phyloP scores from a whole-genome alignment of 1,140 invertebrate species.

The Drosophila sp. region DNA sequence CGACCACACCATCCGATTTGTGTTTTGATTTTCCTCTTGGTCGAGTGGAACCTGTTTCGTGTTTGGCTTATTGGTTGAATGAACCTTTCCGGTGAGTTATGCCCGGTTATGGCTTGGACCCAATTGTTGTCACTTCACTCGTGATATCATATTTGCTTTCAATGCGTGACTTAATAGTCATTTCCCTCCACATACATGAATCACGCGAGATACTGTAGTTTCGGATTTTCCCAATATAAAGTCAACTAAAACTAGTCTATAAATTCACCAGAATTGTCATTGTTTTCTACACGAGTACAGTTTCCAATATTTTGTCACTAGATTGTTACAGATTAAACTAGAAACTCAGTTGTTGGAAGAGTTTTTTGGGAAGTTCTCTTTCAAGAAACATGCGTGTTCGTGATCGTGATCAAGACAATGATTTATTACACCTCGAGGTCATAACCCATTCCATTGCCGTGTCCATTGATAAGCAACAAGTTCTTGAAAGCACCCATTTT shows the following conservation, averaged over 20 bases:
- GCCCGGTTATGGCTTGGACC: slow-evolving; percentile 12
- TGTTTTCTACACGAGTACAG: background rate
- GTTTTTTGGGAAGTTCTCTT: background rate
- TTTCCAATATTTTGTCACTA: background rate
- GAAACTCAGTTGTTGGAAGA: background rate
- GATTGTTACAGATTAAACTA: no score
- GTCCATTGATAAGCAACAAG: slow-evolving; percentile 7
- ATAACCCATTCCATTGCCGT: slow-evolving; percentile 4
- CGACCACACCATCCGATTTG: slow-evolving; percentile 14
- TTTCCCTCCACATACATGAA: slow-evolving; percentile 32
- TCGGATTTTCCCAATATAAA: slow-evolving; percentile 4
- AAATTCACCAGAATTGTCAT: background rate
- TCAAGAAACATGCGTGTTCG: background rate
- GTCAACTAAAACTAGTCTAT: background rate
- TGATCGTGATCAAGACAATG: slow-evolving; percentile 7
- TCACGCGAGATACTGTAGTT: slow-evolving; percentile 11
- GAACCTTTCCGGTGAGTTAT: slow-evolving; percentile 65
- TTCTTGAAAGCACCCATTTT: slow-evolving; percentile 21
- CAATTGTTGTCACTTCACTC: slow-evolving; percentile 63
- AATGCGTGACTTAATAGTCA: slow-evolving; percentile 66
- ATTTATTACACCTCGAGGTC: slow-evolving; percentile 14
- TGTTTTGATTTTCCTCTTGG: slow-evolving; percentile 58
- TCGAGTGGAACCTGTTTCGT: slow-evolving; percentile 64
- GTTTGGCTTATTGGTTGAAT: slow-evolving; percentile 73
- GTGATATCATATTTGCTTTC: slow-evolving; percentile 61